Base-by-base conservation (phyloP, 1,140 invertebrate species). In the Drosophila aff. region DNA sequence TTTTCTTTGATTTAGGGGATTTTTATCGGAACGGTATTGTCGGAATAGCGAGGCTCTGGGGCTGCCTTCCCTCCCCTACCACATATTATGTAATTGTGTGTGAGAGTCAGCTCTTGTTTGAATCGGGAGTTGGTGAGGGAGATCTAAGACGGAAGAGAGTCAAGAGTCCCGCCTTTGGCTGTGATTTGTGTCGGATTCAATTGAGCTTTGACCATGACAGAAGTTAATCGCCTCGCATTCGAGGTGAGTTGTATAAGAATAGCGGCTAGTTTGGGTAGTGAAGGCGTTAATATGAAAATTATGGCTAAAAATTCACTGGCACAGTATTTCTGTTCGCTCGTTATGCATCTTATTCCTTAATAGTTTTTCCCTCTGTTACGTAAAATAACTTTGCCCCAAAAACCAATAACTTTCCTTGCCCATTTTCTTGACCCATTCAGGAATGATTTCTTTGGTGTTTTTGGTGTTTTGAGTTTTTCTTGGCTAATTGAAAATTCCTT, bases 171-270 rank as follows among this genome's bases (percentile, higher is more conserved):
- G 67, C 67, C 67, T 69, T 21, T 65, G 75, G 61, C 58, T 57
- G 46, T 81, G 41, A 62, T 57, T 82, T 81, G 65, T 77, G 46
- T 68, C 55, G 44, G 43, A 43, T 61, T 62, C 61, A 62, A 85
- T 79, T 86, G 74, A 79, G 76, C 79, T 78, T 81, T 69, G 82
- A 78, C 82, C 82, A 77, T 81, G 82, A 86, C 82, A 86, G 81
- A 64, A 67, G 59, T 67, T 62, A 36, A 66, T 66, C 63, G 21
- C 28, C 23, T 31, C 38, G 15, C 57, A 38, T n/a, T 7, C 9
- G 49, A 60, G 55, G 7, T 13, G 9, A 31, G 21, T 68, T 68
- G 36, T 59, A 47, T 67, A 67, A 64, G 46, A 61, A 52, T 38
- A 16, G 18, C 3, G 13, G 3, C 1, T 21, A 36, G 31, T 15